These are phyloP conservation scores for Epizoanthus stellaris DNA, from an alignment of 92 coral and sea anemone genomes.

Conservation along the genomic window DNA sequence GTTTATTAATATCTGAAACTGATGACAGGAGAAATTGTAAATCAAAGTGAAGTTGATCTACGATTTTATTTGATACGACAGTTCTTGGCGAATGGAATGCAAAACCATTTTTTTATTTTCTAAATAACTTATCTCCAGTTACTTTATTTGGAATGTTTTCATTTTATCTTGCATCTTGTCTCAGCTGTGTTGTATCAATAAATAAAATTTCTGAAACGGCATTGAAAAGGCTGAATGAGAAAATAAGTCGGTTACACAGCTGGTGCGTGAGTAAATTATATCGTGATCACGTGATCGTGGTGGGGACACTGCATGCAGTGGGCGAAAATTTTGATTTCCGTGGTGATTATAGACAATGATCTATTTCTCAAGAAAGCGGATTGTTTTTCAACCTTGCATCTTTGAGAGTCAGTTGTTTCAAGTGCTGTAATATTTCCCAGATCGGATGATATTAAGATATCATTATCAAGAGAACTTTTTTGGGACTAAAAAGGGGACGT, in stretches of 20 bases:
- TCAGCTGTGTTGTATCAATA: slow-evolving; percentile 9
- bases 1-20: no score
- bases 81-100: not conserved
- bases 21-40: slow-evolving; percentile 40
- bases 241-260: not conserved
- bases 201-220: not conserved
- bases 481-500: no score
- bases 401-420: not conserved
- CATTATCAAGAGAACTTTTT: no score
- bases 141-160: not conserved
- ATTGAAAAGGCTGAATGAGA: not conserved
- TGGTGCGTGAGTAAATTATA: slow-evolving; percentile 9
- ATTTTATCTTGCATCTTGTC: not conserved
- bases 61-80: slow-evolving; percentile 18
- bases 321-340: slow-evolving; percentile 19
- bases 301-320: not conserved
- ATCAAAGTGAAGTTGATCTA: slow-evolving; percentile 29
- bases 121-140: no score
- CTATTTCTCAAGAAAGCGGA: slow-evolving; percentile 1
- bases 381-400: not conserved
- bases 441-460: no score
- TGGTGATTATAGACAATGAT: not conserved
- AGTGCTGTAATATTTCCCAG: not conserved
- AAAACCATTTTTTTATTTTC: no score
- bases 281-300: slow-evolving; percentile 12